Evolutionary conservation across 2,797 vertebrate genomes (phyloP).

Genomic region (Pampus argenteus): DNA sequence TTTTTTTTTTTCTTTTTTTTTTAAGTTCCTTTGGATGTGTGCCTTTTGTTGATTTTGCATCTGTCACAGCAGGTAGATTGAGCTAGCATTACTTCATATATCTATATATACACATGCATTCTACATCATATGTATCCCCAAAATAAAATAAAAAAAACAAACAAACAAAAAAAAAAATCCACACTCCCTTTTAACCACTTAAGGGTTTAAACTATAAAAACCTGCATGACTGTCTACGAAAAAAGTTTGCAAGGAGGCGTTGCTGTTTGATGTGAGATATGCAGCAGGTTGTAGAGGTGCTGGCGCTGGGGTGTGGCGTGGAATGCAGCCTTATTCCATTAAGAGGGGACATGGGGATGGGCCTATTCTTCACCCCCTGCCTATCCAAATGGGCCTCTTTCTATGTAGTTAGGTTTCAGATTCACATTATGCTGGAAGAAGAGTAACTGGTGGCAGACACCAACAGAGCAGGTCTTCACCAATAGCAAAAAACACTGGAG

Average conservation of each 20-base stretch:
- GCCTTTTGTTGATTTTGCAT: constrained; percentile 94
- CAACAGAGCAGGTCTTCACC: constrained; percentile 89
- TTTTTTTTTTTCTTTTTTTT: constrained; percentile 50
- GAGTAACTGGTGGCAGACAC: constrained; percentile 91
- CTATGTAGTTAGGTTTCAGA: constrained; percentile 77
- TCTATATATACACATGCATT: constrained; percentile 93
- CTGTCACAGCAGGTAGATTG: constrained; percentile 94
- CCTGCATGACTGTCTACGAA: constrained; percentile 93
- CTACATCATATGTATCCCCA: constrained; percentile 90
- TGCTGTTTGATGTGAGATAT: constrained; percentile 89
- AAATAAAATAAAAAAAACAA: constrained; percentile 44
- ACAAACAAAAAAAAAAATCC: constrained; percentile 70
- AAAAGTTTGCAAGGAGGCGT: constrained; percentile 80
- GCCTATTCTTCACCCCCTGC: constrained; percentile 66
- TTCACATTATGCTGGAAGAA: constrained; percentile 88
- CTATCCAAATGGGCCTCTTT: constrained; percentile 67
- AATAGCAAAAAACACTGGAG: constrained; percentile 92
- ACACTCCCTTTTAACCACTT: constrained; percentile 92
- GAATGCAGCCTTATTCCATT: constrained; percentile 86
- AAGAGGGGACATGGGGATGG: constrained; percentile 80
- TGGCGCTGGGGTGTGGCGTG: constrained; percentile 71
- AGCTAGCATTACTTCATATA: constrained; percentile 92
- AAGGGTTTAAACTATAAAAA: constrained; percentile 93
- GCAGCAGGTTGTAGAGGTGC: constrained; percentile 88
- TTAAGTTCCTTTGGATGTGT: constrained; percentile 91